Evolutionary conservation across 2,797 vertebrate species (phyloP), one percentile per base, ranked within the genome.

Genomic region (Pangasius mekongensis): DNA sequence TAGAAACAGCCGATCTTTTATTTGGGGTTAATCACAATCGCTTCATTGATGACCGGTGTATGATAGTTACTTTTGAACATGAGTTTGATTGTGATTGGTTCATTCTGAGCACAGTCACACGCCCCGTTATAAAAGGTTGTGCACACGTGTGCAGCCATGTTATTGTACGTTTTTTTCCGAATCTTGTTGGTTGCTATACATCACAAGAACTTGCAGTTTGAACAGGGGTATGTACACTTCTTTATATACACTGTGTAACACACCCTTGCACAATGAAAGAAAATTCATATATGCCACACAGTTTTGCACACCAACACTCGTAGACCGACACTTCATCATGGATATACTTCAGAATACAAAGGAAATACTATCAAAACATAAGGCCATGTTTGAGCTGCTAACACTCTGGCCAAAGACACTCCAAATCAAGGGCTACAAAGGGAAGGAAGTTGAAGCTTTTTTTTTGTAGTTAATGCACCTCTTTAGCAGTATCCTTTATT

Each of bases 401-500:
- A 90, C 92, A 86, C 92, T 92, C 14, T 30, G 76, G 76, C 3
- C 13, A 85, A 33, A 91, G 62, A 49, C 86, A 67, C 91, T 90
- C 88, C 76, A 89, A 62, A 89, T 90, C 84, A 91, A 92, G 89
- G 91, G 92, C 89, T 90, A 91, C 16, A 22, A 85, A 52, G 76
- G 69, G 93, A 94, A 95, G 95, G 94, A 96, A 95, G 93, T 91
- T 87, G 92, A 91, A 76, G 77, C 89, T 91, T 90, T 88, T 91
- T 77, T 91, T 89, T 92, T 90, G 86, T 74, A 58, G 60, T 96
- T 95, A 93, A 93, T 93, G 93, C 93, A 93, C 93, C 92, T 92
- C 93, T 94, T 94, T 94, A 94, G 95, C 94, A 86, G 93, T 93
- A 93, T 95, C 95, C 95, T 97, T 95, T 96, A 96, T 95, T 93